A percentile compares a stretch with the other conserved stretches of the same genome.
phyloP scores from a whole-genome alignment of 2,888 invertebrate species.

The Eristalinus sepulchralis region DNA sequence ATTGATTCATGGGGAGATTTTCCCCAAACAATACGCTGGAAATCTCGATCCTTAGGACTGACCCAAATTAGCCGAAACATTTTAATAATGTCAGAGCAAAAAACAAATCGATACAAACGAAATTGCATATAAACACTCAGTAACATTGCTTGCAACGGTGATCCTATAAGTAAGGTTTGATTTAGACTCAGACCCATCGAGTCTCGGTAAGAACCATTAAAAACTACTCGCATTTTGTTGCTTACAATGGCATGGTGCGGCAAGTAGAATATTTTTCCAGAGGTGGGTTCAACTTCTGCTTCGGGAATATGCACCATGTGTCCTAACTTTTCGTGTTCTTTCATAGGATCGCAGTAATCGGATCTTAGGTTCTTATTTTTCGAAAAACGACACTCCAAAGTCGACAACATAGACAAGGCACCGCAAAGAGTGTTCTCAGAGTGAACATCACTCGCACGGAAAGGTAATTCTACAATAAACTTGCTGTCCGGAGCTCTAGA shows the following conservation, averaged over 20 bases:
- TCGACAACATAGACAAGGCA: not conserved
- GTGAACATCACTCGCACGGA: not conserved
- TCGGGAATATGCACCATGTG: slow-evolving; percentile 11
- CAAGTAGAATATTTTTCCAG: slow-evolving; percentile 42
- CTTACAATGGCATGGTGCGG: slow-evolving; percentile 65
- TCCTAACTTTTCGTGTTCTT: not conserved
- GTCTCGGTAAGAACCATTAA: too few species aligned
- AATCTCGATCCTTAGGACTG: slow-evolving; percentile 28
- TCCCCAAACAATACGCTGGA: slow-evolving; percentile 58
- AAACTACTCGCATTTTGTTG: slow-evolving; percentile 62
- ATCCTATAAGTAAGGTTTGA: slow-evolving; percentile 49
- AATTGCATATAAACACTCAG: slow-evolving; percentile 35
- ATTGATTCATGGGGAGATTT: slow-evolving; percentile 6
- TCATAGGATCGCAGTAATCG: not conserved
- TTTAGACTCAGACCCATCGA: slow-evolving; percentile 49
- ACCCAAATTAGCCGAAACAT: slow-evolving; percentile 63
- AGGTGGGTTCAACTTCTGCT: slow-evolving; percentile 9
- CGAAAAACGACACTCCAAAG: slow-evolving; percentile 11
- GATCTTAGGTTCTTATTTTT: not conserved
- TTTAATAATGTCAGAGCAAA: slow-evolving; percentile 44
- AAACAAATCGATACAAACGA: slow-evolving; percentile 19
- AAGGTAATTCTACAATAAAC: slow-evolving; percentile 24
- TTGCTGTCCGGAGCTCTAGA: slow-evolving; percentile 23
- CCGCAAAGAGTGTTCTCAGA: slow-evolving; percentile 18
- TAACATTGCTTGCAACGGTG: slow-evolving; percentile 50